Percentiles rank a stretch among this genome's conserved stretches.
phyloP scores from a whole-genome alignment of 2,797 vertebrate genomes.

The Alosa sapidissima region DNA sequence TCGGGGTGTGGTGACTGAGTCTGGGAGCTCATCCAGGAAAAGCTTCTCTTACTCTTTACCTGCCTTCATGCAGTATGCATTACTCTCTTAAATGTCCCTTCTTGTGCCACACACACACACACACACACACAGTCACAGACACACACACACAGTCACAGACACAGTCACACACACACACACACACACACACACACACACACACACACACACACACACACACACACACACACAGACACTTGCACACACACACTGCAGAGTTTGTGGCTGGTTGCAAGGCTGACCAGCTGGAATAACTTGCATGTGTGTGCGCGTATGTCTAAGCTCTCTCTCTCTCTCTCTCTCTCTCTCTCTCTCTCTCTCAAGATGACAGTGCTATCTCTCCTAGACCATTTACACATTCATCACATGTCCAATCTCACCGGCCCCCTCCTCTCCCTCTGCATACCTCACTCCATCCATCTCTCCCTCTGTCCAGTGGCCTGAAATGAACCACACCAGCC shows the following conservation, averaged over 20 bases:
- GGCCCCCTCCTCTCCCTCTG: background rate
- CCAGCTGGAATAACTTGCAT: no score
- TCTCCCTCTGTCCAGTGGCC: background rate
- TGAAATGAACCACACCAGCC: background rate
- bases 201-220: constrained; percentile 12
- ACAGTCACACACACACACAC: background rate
- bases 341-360: background rate
- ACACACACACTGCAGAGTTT: constrained; percentile 8
- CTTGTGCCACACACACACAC: background rate
- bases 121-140: background rate
- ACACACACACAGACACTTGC: background rate
- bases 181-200: background rate
- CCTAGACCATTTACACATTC: background rate
- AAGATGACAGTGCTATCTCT: background rate
- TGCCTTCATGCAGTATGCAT: background rate
- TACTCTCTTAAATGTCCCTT: background rate
- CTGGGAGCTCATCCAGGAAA: constrained; percentile 16
- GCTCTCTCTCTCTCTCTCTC: background rate
- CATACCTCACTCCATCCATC: background rate
- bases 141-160: background rate
- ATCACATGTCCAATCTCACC: background rate
- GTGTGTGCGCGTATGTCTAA: no score
- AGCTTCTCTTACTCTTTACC: background rate
- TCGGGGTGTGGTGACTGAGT: background rate
- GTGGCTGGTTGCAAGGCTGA: background rate